Conservation (phyloP, 2,797 vertebrate species). For the Threskiornis aethiopicus region DNA sequence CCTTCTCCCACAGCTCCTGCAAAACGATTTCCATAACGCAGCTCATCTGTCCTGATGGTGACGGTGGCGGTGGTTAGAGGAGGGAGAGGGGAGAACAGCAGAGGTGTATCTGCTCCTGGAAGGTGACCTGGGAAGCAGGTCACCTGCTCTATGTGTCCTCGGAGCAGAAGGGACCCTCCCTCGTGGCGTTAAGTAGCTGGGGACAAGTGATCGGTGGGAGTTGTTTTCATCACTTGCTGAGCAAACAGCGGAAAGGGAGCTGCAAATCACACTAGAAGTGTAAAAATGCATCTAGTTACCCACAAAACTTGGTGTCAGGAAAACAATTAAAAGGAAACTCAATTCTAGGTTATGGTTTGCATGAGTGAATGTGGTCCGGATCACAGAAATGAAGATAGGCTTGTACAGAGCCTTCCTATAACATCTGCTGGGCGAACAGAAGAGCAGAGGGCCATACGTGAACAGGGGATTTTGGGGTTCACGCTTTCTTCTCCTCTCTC, state of each 20-base stretch:
- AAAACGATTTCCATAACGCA: neutral
- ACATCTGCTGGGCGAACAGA: neutral
- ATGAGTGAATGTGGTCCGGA: neutral
- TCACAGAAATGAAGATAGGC: neutral
- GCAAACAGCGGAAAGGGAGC: neutral
- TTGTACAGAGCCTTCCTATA: neutral
- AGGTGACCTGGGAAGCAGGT: neutral
- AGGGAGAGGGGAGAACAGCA: neutral
- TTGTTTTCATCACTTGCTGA: neutral
- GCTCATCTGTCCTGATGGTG: neutral
- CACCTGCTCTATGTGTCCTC: neutral
- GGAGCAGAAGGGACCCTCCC: neutral
- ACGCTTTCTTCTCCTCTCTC: neutral
- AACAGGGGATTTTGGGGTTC: neutral
- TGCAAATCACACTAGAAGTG: neutral
- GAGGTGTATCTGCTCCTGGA: neutral
- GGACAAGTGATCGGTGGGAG: neutral
- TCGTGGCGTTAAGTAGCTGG: neutral
- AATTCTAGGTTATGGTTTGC: neutral
- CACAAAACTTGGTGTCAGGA: neutral
- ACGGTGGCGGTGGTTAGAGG: neutral
- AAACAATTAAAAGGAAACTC: neutral
- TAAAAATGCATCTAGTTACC: neutral
- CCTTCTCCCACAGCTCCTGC: fast-evolving
- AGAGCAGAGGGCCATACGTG: neutral